Percentiles rank a stretch among this genome's conserved stretches.
phyloP scores from a whole-genome alignment of 1,140 invertebrate genomes.

The Antheraea pernyi region DNA sequence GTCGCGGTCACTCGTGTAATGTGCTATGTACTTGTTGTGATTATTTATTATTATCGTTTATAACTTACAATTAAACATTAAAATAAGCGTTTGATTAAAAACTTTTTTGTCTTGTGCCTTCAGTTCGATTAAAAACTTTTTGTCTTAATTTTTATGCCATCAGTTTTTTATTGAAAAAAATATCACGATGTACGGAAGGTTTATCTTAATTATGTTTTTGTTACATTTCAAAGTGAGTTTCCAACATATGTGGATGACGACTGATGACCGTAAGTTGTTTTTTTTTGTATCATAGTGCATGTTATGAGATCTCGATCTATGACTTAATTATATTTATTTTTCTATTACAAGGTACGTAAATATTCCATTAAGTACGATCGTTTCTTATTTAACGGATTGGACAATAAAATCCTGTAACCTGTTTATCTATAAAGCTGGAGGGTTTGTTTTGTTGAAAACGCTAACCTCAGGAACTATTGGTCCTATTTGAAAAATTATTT shows the following conservation, averaged over 20 bases:
- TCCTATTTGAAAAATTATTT: too few relatives aligned
- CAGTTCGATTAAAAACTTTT: background rate
- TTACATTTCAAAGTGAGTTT: constrained; percentile 21
- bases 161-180: background rate
- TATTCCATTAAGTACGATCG: background rate
- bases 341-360: background rate
- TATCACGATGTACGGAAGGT: background rate
- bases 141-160: too few relatives aligned
- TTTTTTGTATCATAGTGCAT: background rate
- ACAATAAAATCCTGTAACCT: background rate
- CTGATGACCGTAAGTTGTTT: constrained; percentile 19
- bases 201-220: constrained; percentile 17
- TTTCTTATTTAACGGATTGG: background rate
- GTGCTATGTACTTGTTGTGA: background rate
- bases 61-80: background rate
- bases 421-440: too few relatives aligned
- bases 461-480: too few relatives aligned
- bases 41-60: background rate
- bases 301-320: background rate
- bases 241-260: constrained; percentile 35
- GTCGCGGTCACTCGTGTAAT: constrained; percentile 8
- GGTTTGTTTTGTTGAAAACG: too few relatives aligned
- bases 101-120: background rate
- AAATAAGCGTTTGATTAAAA: background rate
- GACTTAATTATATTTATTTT: background rate